Evolutionary conservation across 2,888 invertebrate genomes (phyloP).

Genomic region (Deilephila elpenor): DNA sequence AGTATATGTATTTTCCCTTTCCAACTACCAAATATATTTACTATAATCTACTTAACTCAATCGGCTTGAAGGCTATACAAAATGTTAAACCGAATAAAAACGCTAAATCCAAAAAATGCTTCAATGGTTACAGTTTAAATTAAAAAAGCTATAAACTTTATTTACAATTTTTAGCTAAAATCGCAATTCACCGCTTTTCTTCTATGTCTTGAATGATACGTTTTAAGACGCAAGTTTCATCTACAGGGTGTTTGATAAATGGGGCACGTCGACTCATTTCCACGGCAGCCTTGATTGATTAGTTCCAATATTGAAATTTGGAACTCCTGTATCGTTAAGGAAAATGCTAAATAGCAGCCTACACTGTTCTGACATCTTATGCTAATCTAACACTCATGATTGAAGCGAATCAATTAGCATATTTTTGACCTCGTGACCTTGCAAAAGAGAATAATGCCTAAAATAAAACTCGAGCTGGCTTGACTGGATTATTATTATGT

Average conservation of each 20-base stretch:
- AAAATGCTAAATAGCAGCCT: conserved; percentile 45
- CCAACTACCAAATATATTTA: no score
- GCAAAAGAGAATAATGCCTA: no score
- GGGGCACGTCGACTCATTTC: conserved; percentile 55
- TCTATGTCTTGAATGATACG: conserved; percentile 9
- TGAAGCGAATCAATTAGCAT: not conserved
- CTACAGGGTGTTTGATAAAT: conserved; percentile 50
- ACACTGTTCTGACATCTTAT: conserved; percentile 15
- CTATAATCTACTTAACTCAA: no score
- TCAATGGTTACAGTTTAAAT: no score
- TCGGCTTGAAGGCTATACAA: no score
- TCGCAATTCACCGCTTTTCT: conserved; percentile 1
- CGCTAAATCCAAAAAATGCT: no score
- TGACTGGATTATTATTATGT: no score
- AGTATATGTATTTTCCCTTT: no score
- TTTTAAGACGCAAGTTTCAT: conserved; percentile 33
- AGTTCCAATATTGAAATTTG: conserved; percentile 72
- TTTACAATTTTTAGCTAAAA: not conserved
- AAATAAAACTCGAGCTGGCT: no score
- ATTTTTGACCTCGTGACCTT: not conserved
- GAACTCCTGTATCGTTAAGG: conserved; percentile 54
- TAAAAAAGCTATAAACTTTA: not conserved
- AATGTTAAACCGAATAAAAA: no score
- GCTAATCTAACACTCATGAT: not conserved
- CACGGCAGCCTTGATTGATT: conserved; percentile 69